Conservation (phyloP, 2,888 invertebrate genomes). For the Archips crataeganus region DNA sequence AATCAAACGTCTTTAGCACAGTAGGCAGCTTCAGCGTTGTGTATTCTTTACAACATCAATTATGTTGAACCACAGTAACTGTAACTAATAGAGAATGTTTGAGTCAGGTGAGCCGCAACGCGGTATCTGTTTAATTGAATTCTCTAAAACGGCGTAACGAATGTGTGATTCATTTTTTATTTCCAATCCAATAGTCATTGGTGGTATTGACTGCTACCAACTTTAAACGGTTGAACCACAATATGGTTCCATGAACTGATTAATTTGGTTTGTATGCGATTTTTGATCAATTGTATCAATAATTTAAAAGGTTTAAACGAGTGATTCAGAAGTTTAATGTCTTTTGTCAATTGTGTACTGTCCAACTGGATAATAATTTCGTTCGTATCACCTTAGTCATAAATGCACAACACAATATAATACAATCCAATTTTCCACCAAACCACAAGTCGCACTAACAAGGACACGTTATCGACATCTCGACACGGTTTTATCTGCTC, state of each 20-base stretch:
- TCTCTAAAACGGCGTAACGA: conserved; percentile 56
- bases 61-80: conserved; percentile 53
- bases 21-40: conserved; percentile 48
- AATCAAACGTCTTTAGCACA: conserved; percentile 45
- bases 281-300: conserved; percentile 1
- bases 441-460: conserved; percentile 59
- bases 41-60: conserved; percentile 53
- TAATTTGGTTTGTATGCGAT: not conserved
- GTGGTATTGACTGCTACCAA: conserved; percentile 28
- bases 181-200: conserved; percentile 40
- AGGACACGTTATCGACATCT: conserved; percentile 71
- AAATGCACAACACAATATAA: conserved; percentile 7
- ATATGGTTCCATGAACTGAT: conserved; percentile 12
- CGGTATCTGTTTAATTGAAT: conserved; percentile 59
- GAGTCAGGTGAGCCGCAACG: conserved; percentile 50
- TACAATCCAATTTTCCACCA: conserved; percentile 32
- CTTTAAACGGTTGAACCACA: conserved; percentile 23
- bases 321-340: conserved; percentile 2
- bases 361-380: not conserved
- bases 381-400: not conserved
- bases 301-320: not conserved
- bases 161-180: conserved; percentile 52
- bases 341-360: not conserved
- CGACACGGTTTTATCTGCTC: conserved; percentile 72
- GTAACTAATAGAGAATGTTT: conserved; percentile 59